These are phyloP conservation scores for Lithodes maja DNA, from an alignment of 2,888 invertebrate species.

Conservation along the genomic window DNA sequence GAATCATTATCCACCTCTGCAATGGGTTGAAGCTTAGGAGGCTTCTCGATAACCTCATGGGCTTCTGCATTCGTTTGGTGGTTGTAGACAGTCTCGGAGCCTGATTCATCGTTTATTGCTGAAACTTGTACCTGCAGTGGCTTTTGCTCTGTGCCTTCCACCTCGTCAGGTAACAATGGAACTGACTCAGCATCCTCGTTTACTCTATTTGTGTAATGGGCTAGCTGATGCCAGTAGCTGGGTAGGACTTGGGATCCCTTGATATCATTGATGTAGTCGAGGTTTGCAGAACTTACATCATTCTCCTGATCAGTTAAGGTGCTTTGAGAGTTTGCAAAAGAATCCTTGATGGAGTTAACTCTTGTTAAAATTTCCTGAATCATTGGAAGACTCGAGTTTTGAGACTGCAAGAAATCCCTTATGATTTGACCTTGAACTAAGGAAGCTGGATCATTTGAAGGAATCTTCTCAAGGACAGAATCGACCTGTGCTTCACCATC, in stretches of 20 bases:
- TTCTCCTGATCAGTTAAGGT: neutral
- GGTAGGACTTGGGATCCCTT: neutral
- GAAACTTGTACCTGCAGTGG: neutral
- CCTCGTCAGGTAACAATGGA: slow-evolving; percentile 19
- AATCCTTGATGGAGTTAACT: slow-evolving; percentile 37
- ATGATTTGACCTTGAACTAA: slow-evolving; percentile 10
- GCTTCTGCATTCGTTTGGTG: neutral
- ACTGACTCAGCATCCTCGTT: slow-evolving; percentile 2
- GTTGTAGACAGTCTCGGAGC: neutral
- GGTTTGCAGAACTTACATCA: neutral
- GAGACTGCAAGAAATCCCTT: neutral
- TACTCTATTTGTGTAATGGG: slow-evolving; percentile 2
- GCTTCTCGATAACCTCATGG: slow-evolving; percentile 1
- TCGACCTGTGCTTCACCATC: neutral
- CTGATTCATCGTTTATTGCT: neutral
- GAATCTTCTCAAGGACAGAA: neutral
- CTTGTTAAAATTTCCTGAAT: slow-evolving; percentile 37
- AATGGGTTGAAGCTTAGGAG: neutral
- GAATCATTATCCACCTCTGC: neutral
- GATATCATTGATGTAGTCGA: neutral
- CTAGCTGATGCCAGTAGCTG: neutral
- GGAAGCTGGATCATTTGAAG: neutral
- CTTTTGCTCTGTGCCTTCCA: slow-evolving; percentile 12
- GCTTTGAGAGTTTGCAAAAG: slow-evolving; percentile 15
- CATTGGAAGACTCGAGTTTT: neutral